Conservation (phyloP, 2,113 vertebrate genomes). For the Gymnorhina tibicen region DNA sequence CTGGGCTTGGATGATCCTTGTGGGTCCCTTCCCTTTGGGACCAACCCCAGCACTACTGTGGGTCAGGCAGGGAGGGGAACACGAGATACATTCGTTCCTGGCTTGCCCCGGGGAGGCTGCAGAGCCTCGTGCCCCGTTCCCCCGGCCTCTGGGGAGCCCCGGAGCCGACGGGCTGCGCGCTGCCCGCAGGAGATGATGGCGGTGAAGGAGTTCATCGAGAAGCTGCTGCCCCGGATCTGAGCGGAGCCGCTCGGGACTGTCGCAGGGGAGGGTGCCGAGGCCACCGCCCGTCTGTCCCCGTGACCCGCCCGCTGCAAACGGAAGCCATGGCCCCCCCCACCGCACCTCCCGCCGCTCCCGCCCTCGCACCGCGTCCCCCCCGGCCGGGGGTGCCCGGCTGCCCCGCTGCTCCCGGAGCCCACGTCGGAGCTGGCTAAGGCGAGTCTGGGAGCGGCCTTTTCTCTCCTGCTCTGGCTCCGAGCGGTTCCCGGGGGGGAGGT, state of each 20-base stretch:
- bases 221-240: conserved; percentile 92
- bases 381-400: background rate
- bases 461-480: background rate
- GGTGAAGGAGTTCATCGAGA: conserved; percentile 96
- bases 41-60: rapidly evolving
- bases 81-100: rapidly evolving
- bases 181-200: conserved; percentile 87
- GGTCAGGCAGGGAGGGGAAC: background rate
- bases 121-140: background rate
- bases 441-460: background rate
- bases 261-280: conserved; percentile 50
- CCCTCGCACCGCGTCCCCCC: background rate
- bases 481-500: background rate
- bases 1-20: background rate
- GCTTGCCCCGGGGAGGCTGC: rapidly evolving
- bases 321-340: conserved; percentile 83
- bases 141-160: background rate
- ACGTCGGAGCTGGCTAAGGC: background rate
- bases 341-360: conserved; percentile 19
- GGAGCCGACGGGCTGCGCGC: rapidly evolving
- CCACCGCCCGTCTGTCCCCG: conserved; percentile 70
- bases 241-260: conserved; percentile 69
- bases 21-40: background rate
- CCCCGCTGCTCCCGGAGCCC: background rate
- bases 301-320: conserved; percentile 67